Conservation (phyloP, 1,140 invertebrate genomes). For the Drosophila pruinosa region DNA sequence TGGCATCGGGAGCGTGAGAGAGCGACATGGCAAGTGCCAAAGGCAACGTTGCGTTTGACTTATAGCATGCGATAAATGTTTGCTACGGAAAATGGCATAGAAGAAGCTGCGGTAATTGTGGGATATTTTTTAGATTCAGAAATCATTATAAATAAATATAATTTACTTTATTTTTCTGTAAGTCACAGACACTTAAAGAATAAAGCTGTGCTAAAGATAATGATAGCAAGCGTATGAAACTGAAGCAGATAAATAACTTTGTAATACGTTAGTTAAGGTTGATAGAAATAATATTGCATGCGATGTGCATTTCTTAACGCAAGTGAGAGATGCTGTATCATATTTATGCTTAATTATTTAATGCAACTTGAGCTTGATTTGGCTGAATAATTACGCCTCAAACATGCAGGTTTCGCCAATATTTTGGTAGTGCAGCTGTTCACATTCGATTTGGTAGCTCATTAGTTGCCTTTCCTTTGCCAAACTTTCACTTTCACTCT, state of each 20-base stretch:
- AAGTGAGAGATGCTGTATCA: no score
- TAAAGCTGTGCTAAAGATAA: no score
- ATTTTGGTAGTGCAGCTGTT: not conserved
- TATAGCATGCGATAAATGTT: conserved; percentile 62
- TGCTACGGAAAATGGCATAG: not conserved
- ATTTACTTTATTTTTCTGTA: no score
- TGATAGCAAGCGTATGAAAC: no score
- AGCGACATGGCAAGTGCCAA: conserved; percentile 5
- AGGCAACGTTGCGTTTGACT: not conserved
- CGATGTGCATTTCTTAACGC: no score
- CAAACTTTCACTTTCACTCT: conserved; percentile 23
- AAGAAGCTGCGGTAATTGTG: not conserved
- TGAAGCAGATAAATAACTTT: no score
- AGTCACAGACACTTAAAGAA: no score
- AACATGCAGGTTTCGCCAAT: not conserved
- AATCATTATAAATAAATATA: no score
- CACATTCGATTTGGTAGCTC: not conserved
- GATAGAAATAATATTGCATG: no score
- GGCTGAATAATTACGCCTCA: not conserved
- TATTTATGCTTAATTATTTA: no score
- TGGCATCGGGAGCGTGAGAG: not conserved
- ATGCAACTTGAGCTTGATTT: not conserved
- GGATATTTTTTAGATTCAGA: not conserved
- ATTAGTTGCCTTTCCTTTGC: not conserved
- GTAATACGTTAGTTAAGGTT: no score